Evolutionary conservation across 2,888 invertebrate genomes (phyloP).

Genomic region (Embidobia sp.): DNA sequence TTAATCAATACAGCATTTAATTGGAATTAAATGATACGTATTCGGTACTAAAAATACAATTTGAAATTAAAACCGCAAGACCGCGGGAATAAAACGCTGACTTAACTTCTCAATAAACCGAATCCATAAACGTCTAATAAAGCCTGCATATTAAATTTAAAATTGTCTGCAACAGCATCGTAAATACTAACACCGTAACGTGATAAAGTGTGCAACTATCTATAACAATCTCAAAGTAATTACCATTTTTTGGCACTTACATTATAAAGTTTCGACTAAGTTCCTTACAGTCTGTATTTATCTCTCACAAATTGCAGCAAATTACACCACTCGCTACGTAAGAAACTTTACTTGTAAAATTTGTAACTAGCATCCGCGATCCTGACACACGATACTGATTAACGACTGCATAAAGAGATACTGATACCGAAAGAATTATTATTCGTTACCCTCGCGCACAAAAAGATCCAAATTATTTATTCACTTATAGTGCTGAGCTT

Average conservation of each 20-base stretch:
- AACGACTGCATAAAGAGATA: conserved; percentile 11
- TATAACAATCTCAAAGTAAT: conserved; percentile 42
- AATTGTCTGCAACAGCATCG: conserved; percentile 9
- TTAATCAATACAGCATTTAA: no score
- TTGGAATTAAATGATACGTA: no score
- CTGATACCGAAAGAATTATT: conserved; percentile 18
- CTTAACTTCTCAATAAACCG: no score
- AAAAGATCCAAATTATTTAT: not conserved
- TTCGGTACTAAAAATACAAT: no score
- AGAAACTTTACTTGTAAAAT: conserved; percentile 52
- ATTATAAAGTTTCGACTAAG: conserved; percentile 48
- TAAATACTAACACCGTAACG: conserved; percentile 15
- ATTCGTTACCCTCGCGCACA: not conserved
- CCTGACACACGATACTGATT: conserved; percentile 47
- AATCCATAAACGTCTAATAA: conserved; percentile 13
- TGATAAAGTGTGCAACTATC: conserved; percentile 31
- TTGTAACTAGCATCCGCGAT: conserved; percentile 37
- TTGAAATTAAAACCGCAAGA: no score
- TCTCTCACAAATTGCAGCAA: conserved; percentile 54
- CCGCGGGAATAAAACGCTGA: no score
- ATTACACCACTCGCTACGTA: conserved; percentile 33
- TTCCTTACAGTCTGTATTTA: conserved; percentile 47
- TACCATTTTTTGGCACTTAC: conserved; percentile 51
- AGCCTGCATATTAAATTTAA: not conserved
- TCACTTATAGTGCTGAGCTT: not conserved